Percentiles rank a stretch among this genome's conserved stretches.
phyloP scores from a whole-genome alignment of 1,140 invertebrate species.

The Dreissena polymorpha region DNA sequence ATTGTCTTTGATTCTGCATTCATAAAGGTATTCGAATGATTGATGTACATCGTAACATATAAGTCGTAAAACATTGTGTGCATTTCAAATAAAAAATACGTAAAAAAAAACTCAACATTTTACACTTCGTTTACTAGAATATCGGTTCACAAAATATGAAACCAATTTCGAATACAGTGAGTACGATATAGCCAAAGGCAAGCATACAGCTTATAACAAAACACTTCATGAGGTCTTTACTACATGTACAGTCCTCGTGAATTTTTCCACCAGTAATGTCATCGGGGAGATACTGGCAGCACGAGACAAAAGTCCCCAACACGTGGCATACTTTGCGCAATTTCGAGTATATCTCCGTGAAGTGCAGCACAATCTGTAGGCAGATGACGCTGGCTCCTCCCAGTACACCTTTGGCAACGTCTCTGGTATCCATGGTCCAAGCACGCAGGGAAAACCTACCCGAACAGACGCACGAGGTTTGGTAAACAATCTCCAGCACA shows the following conservation, averaged over 20 bases:
- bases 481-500: constrained; percentile 29
- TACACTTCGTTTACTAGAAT: too few relatives aligned
- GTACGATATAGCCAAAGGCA: not conserved
- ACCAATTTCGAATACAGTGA: constrained; percentile 4
- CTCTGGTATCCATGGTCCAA: not conserved
- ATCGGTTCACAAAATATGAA: constrained; percentile 26
- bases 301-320: not conserved
- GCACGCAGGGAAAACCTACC: constrained; percentile 16
- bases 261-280: not conserved
- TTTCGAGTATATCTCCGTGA: constrained; percentile 19
- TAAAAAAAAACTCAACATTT: too few relatives aligned
- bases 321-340: not conserved
- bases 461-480: constrained; percentile 1
- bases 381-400: constrained; percentile 23
- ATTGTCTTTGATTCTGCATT: too few relatives aligned
- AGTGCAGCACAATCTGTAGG: constrained; percentile 8
- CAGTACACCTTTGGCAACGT: constrained; percentile 12
- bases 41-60: too few relatives aligned
- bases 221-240: constrained; percentile 10
- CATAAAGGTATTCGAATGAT: too few relatives aligned
- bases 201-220: constrained; percentile 7
- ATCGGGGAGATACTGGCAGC: constrained; percentile 1
- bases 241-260: not conserved
- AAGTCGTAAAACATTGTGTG: too few relatives aligned
- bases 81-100: too few relatives aligned